Evolutionary conservation across 64 coral and sea anemone species (phyloP).

Genomic region (Orbicella faveolata): DNA sequence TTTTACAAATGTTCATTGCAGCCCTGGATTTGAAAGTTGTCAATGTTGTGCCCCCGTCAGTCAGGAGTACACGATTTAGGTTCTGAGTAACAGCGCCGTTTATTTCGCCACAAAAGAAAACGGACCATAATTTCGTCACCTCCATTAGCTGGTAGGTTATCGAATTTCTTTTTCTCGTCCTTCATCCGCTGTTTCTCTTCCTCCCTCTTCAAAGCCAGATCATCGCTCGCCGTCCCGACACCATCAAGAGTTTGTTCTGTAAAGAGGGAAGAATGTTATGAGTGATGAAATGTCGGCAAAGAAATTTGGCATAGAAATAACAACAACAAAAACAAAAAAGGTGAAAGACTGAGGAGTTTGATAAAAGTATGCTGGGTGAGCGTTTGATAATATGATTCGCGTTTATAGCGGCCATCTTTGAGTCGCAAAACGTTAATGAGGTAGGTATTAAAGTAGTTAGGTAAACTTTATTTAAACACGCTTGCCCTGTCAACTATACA

Average conservation of each 20-base stretch:
- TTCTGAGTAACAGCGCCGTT: too few relatives aligned
- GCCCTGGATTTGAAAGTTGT: neutral
- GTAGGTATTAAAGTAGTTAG: too few relatives aligned
- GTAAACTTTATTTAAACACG: too few relatives aligned
- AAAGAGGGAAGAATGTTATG: neutral
- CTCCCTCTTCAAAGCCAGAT: conserved; percentile 34
- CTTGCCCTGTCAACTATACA: too few relatives aligned
- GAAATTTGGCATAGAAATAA: neutral
- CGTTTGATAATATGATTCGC: too few relatives aligned
- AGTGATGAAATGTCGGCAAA: neutral
- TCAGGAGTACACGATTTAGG: too few relatives aligned
- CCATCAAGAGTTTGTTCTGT: conserved; percentile 35
- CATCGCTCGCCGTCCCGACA: conserved; percentile 35
- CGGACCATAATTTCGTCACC: neutral
- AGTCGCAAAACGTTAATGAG: too few relatives aligned
- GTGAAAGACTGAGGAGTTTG: too few relatives aligned
- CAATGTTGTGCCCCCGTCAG: neutral
- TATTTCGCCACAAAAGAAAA: too few relatives aligned
- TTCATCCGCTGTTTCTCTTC: conserved; percentile 35
- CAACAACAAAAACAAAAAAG: too few relatives aligned
- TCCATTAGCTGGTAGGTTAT: conserved; percentile 32
- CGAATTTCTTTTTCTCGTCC: neutral
- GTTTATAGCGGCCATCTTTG: too few relatives aligned
- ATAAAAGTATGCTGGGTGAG: too few relatives aligned
- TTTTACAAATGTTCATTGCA: neutral